phyloP scores from a whole-genome alignment of 1,140 invertebrate genomes.

The Diachasma alloeum region DNA sequence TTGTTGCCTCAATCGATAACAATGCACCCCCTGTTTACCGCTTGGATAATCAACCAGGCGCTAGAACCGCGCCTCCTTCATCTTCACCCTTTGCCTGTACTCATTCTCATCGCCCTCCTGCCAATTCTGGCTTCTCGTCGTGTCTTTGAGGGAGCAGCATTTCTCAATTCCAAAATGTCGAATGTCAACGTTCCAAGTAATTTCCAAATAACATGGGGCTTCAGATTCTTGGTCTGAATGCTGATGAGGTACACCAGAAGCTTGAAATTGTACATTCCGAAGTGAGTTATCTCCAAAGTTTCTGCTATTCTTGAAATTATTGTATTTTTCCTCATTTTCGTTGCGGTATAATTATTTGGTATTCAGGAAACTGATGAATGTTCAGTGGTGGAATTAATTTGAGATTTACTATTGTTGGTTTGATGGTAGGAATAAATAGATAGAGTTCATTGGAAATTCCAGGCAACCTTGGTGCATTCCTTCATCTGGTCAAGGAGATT shows the following conservation, averaged over 20 bases:
- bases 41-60: conserved; percentile 54
- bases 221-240: neutral
- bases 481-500: neutral
- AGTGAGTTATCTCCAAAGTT: neutral
- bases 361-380: neutral
- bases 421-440: neutral
- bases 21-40: conserved; percentile 53
- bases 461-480: neutral
- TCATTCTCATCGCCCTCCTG: neutral
- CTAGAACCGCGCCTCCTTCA: conserved; percentile 34
- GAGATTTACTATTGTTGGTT: neutral
- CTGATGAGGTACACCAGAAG: neutral
- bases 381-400: neutral
- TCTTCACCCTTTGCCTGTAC: neutral
- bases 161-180: conserved; percentile 5
- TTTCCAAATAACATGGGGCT: neutral
- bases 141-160: neutral
- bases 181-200: conserved; percentile 2
- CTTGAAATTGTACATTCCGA: neutral
- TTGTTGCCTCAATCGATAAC: conserved; percentile 59
- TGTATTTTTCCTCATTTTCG: neutral
- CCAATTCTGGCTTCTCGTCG: neutral
- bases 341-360: neutral
- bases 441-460: neutral
- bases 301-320: neutral